A percentile compares a stretch with the other conserved stretches of the same genome.
phyloP scores from a whole-genome alignment of 2,888 invertebrate genomes.

The Chloroclysta siterata region DNA sequence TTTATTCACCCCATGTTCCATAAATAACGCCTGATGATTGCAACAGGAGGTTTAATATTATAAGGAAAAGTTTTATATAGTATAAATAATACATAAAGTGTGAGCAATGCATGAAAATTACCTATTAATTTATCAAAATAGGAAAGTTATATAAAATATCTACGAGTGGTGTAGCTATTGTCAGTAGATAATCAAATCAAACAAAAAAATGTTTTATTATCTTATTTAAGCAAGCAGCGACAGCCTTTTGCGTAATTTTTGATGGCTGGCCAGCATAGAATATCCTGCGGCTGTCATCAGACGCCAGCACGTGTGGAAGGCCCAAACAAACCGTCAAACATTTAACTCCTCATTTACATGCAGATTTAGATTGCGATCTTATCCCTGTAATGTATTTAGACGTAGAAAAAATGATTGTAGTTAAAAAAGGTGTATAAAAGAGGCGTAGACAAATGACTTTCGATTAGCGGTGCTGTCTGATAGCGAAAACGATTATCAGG shows the following conservation, averaged over 20 bases:
- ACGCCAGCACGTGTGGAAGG: background rate
- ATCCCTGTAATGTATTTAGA: background rate
- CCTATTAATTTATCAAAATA: no score
- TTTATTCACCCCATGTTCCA: no score
- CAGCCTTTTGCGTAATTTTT: no score
- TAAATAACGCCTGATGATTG: no score
- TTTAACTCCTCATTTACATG: background rate
- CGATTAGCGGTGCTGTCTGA: conserved; percentile 7
- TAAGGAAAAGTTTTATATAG: no score
- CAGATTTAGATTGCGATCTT: background rate
- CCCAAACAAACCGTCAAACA: background rate
- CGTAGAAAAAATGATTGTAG: background rate
- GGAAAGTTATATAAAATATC: no score
- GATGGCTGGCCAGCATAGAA: no score
- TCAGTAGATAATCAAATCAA: background rate
- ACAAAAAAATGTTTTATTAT: no score
- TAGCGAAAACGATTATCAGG: conserved; percentile 11
- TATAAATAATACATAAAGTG: no score
- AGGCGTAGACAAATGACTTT: conserved; percentile 12
- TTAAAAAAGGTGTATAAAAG: background rate
- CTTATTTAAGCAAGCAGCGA: no score
- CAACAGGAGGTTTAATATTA: no score
- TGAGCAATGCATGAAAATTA: no score
- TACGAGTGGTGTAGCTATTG: background rate
- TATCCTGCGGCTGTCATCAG: background rate